Percentiles rank a stretch among this genome's conserved stretches.
These are phyloP conservation scores for Carollia perspicillata DNA, from an alignment of 2,113 vertebrate genomes.

Conservation along the genomic window DNA sequence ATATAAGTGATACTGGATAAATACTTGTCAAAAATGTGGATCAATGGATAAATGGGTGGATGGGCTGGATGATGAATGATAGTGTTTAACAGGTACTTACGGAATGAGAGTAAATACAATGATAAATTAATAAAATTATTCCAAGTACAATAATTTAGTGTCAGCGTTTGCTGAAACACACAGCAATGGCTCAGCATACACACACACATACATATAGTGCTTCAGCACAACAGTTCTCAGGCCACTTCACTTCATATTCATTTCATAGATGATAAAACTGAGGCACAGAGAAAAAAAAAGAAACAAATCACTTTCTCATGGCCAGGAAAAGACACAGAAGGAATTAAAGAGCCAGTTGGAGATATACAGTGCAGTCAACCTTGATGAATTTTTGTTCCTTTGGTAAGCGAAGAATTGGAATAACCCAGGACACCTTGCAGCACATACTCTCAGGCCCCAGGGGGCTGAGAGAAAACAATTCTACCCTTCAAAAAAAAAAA, in stretches of 20 bases:
- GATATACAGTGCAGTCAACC: background rate
- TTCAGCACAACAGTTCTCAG: background rate
- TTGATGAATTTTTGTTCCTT: background rate
- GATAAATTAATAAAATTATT: constrained; percentile 22
- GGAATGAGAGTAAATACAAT: constrained; percentile 40
- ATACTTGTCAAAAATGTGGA: background rate
- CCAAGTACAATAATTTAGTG: background rate
- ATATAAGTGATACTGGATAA: background rate
- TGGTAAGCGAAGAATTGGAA: constrained; percentile 24
- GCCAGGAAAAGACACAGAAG: background rate
- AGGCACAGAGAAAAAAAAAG: background rate
- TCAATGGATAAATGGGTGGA: background rate
- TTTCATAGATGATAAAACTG: background rate
- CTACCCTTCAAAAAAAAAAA: background rate
- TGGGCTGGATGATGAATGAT: background rate
- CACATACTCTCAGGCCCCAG: background rate
- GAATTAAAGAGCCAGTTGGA: background rate
- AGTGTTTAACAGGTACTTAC: constrained; percentile 17
- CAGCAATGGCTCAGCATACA: background rate
- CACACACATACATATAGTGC: fast-evolving
- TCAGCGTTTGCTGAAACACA: constrained; percentile 31
- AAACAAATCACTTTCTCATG: background rate
- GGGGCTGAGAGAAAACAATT: background rate
- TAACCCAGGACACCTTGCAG: background rate
- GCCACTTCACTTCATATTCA: background rate